A percentile compares a stretch with the other conserved stretches of the same genome.
phyloP scores from a whole-genome alignment of 2,888 invertebrate species.

The Megastigmus dorsalis region DNA sequence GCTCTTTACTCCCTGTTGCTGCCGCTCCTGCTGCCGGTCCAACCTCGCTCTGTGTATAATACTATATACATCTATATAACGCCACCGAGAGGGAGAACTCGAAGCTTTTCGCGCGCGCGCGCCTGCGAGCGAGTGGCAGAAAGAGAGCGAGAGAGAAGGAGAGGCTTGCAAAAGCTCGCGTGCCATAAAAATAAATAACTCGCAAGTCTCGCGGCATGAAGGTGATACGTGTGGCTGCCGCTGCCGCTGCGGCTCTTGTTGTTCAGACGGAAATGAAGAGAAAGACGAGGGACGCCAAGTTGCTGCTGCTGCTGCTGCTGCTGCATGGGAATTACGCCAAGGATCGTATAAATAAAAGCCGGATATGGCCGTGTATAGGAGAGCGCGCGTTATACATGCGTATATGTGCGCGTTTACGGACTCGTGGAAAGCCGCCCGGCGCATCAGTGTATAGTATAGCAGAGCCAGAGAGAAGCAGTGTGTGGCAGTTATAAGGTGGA shows the following conservation, averaged over 20 bases:
- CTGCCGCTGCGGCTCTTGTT: too few relatives aligned
- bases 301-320: too few relatives aligned
- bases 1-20: conserved; percentile 56
- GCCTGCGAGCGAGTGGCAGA: too few relatives aligned
- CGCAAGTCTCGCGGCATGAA: conserved; percentile 63
- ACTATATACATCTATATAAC: too few relatives aligned
- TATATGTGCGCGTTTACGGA: neutral
- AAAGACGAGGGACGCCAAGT: conserved; percentile 20
- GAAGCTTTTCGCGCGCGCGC: too few relatives aligned
- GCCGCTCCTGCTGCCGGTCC: neutral
- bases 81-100: neutral
- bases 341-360: too few relatives aligned
- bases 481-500: neutral
- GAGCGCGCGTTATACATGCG: neutral
- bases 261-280: neutral
- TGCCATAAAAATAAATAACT: conserved; percentile 73
- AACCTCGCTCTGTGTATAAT: too few relatives aligned
- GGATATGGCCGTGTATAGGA: too few relatives aligned
- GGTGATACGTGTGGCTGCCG: conserved; percentile 60
- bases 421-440: neutral
- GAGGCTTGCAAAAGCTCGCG: conserved; percentile 53
- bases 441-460: neutral
- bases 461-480: neutral
- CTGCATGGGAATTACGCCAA: too few relatives aligned
- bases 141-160: neutral